Conservation (phyloP, 2,888 invertebrate genomes). For the Neoascia interrupta region DNA sequence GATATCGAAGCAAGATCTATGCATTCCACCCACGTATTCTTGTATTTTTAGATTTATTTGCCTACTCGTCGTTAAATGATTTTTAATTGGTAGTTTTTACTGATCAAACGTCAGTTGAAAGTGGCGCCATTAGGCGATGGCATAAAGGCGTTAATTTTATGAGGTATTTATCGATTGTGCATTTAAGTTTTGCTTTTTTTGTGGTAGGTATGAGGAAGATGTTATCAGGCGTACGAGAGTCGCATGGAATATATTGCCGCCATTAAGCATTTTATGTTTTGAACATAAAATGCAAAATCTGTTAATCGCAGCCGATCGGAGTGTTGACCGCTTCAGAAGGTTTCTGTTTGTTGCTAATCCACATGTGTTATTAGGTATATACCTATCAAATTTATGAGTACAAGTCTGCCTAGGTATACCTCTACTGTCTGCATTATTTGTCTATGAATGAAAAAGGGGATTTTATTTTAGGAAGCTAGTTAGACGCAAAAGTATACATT, state of each 20-base stretch:
- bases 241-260: too few species aligned
- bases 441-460: too few species aligned
- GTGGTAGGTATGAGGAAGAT: neutral
- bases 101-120: slow-evolving; percentile 32
- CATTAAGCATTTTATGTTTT: too few species aligned
- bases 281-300: too few species aligned
- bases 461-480: too few species aligned
- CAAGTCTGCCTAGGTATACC: too few species aligned
- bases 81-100: slow-evolving; percentile 62
- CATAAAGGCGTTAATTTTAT: slow-evolving; percentile 28
- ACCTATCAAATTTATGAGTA: too few species aligned
- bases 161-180: neutral
- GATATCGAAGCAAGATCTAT: slow-evolving; percentile 21
- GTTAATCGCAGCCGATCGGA: too few species aligned
- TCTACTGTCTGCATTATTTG: too few species aligned
- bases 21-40: slow-evolving; percentile 61
- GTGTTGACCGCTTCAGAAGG: neutral
- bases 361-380: too few species aligned
- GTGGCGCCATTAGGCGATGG: slow-evolving; percentile 48
- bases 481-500: too few species aligned
- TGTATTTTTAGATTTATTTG: slow-evolving; percentile 54
- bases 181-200: neutral
- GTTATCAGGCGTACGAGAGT: neutral
- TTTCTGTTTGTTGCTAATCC: neutral
- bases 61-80: slow-evolving; percentile 53